Conservation (phyloP, 23 tunicate species). For the Oikopleura albicans region DNA sequence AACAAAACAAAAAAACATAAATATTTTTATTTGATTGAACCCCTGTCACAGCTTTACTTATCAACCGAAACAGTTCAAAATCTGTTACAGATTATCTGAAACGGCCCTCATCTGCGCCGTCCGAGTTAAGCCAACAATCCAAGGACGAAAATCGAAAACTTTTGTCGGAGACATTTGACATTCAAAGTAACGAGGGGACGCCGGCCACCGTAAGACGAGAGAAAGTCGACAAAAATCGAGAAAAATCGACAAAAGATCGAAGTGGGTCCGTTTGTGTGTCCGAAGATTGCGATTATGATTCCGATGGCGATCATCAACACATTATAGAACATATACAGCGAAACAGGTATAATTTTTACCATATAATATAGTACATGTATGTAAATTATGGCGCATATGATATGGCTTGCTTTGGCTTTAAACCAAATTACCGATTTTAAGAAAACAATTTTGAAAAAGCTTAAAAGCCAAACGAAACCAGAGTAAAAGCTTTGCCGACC, state of each 20-base stretch:
- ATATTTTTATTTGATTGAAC: too few relatives aligned
- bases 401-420: too few relatives aligned
- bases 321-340: background rate
- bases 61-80: background rate
- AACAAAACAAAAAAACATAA: too few relatives aligned
- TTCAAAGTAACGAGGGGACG: background rate
- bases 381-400: too few relatives aligned
- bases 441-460: too few relatives aligned
- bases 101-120: too few relatives aligned
- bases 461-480: too few relatives aligned
- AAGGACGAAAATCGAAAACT: background rate
- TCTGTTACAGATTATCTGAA: background rate
- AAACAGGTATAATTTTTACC: background rate
- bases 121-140: background rate
- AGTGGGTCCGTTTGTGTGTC: background rate
- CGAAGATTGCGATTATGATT: background rate
- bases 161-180: background rate
- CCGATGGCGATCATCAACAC: background rate
- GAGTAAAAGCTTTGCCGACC: too few relatives aligned
- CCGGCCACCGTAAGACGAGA: background rate
- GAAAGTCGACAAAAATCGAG: background rate
- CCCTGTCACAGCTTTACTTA: too few relatives aligned
- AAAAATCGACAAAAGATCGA: background rate
- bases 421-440: too few relatives aligned
- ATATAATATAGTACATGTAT: too few relatives aligned